Conservation (phyloP, 2,113 vertebrate species). For the Rissa tridactyla region DNA sequence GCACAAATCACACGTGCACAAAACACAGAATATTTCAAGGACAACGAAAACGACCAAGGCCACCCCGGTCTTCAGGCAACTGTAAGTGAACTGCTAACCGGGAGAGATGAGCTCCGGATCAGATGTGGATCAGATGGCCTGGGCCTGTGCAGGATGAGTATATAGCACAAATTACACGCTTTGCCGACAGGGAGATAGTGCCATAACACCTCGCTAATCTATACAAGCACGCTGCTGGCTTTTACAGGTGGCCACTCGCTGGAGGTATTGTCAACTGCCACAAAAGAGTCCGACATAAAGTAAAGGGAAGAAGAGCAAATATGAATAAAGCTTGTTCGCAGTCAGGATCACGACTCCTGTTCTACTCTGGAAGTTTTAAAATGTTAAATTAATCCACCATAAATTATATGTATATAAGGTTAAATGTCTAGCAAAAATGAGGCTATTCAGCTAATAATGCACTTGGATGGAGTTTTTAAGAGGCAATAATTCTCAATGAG, state of each 20-base stretch:
- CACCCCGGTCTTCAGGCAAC: background rate
- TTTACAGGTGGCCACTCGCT: background rate
- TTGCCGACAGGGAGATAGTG: background rate
- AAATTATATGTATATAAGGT: background rate
- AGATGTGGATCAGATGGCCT: background rate
- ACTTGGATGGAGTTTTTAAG: background rate
- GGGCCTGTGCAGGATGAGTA: background rate
- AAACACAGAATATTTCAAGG: background rate
- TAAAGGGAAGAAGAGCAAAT: background rate
- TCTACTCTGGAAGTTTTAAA: background rate
- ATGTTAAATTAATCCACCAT: background rate
- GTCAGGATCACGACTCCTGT: background rate
- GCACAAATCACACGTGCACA: fast-evolving
- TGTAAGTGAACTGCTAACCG: background rate
- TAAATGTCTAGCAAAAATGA: background rate
- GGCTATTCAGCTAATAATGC: background rate
- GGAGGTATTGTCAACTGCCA: background rate
- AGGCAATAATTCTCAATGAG: background rate
- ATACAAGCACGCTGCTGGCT: background rate
- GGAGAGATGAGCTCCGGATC: background rate
- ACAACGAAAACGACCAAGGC: background rate
- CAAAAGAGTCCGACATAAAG: background rate
- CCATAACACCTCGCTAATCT: background rate
- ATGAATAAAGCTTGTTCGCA: background rate
- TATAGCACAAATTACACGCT: background rate